A percentile compares a stretch with the other conserved stretches of the same genome.
Evolutionary conservation across 2,888 invertebrate genomes (phyloP).

Genomic region (Lycia hirtaria): DNA sequence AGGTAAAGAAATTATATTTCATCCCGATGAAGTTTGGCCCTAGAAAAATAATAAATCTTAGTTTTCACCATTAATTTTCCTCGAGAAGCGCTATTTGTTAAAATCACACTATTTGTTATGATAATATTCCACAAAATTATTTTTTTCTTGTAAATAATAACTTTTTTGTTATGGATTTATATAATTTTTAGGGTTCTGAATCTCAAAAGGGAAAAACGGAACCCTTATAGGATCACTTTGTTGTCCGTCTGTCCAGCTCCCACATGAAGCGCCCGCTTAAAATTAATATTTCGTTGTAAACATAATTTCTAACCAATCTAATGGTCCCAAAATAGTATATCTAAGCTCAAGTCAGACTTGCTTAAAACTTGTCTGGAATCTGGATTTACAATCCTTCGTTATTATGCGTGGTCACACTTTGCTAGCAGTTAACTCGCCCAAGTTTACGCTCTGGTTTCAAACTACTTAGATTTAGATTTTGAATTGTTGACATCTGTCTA

Average conservation of each 20-base stretch:
- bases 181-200: too few relatives aligned
- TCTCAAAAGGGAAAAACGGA: too few relatives aligned
- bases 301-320: background rate
- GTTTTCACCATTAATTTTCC: background rate
- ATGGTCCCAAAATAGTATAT: background rate
- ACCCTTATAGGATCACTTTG: too few relatives aligned
- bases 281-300: too few relatives aligned
- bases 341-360: background rate
- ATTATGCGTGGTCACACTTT: slow-evolving; percentile 37
- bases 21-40: background rate
- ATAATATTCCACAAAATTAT: background rate
- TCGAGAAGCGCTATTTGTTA: background rate
- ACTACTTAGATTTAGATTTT: background rate
- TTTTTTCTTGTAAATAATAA: background rate
- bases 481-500: background rate
- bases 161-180: too few relatives aligned
- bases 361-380: slow-evolving; percentile 19
- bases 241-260: too few relatives aligned
- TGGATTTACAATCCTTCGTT: slow-evolving; percentile 29
- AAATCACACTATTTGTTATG: background rate
- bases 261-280: too few relatives aligned
- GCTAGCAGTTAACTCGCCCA: background rate
- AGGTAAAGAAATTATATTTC: too few relatives aligned
- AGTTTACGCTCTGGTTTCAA: background rate
- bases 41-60: background rate